Evolutionary conservation across 2,888 invertebrate genomes (phyloP).

Genomic region (Molanna angustata): DNA sequence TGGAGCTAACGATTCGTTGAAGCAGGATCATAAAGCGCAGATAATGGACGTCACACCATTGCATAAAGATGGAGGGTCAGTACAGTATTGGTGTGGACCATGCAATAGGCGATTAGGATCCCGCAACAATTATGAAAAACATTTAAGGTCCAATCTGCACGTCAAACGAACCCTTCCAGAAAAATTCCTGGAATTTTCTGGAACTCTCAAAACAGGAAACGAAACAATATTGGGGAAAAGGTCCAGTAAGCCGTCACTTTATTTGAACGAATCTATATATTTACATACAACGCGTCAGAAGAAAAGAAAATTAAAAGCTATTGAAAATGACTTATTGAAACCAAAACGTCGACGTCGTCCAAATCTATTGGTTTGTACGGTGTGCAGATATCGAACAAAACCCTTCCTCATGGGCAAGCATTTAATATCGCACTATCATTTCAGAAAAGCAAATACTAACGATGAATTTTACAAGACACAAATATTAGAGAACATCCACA

Average conservation of each 20-base stretch:
- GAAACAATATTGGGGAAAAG: constrained; percentile 40
- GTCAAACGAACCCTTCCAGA: constrained; percentile 63
- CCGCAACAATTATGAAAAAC: constrained; percentile 71
- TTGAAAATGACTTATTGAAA: constrained; percentile 35
- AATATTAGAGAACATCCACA: constrained; percentile 73
- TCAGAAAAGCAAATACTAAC: constrained; percentile 64
- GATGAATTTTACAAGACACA: constrained; percentile 58
- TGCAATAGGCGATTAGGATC: constrained; percentile 76
- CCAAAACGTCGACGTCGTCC: constrained; percentile 57
- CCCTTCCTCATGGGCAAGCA: constrained; percentile 76
- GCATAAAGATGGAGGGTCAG: constrained; percentile 49
- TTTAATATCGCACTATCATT: constrained; percentile 83
- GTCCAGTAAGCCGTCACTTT: constrained; percentile 43
- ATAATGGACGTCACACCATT: constrained; percentile 53
- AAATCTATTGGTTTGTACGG: constrained; percentile 63
- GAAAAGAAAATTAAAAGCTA: constrained; percentile 29
- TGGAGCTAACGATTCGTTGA: constrained; percentile 43
- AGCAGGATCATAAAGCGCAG: constrained; percentile 48
- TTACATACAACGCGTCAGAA: constrained; percentile 38
- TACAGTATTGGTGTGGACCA: constrained; percentile 77
- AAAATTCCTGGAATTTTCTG: constrained; percentile 64
- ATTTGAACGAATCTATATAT: constrained; percentile 42
- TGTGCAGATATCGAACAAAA: constrained; percentile 68
- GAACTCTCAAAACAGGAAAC: constrained; percentile 42
- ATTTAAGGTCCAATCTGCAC: constrained; percentile 72